Conservation (phyloP, 2,113 vertebrate species). For the Cottus gobio region DNA sequence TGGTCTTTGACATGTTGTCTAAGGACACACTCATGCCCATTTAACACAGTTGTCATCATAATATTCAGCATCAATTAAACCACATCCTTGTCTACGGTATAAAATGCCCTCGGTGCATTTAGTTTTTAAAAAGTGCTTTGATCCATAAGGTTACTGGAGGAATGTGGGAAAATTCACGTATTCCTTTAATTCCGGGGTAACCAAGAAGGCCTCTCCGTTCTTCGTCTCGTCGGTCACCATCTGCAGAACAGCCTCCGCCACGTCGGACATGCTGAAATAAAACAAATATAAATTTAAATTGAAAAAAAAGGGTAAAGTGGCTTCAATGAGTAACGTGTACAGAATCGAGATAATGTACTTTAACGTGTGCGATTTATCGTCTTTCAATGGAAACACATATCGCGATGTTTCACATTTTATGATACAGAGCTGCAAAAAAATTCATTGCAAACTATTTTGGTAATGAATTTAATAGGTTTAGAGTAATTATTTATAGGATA, state of each 20-base stretch:
- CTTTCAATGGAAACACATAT: neutral
- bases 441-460: neutral
- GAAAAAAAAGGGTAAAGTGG: no score
- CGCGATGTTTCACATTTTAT: no score
- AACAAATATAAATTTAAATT: no score
- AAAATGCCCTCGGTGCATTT: neutral
- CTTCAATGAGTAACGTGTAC: no score
- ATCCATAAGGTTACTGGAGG: neutral
- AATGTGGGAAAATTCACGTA: constrained; percentile 49
- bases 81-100: neutral
- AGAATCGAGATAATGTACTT: neutral
- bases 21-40: neutral
- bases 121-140: neutral
- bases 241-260: constrained; percentile 63
- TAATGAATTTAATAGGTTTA: no score
- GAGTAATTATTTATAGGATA: no score
- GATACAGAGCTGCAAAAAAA: no score
- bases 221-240: constrained; percentile 73
- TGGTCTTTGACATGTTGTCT: no score
- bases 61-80: neutral
- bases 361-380: neutral
- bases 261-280: constrained; percentile 61
- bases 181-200: neutral
- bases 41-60: neutral
- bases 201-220: constrained; percentile 68